Evolutionary conservation across 2,113 vertebrate species (phyloP).

Genomic region (Polypterus senegalus): DNA sequence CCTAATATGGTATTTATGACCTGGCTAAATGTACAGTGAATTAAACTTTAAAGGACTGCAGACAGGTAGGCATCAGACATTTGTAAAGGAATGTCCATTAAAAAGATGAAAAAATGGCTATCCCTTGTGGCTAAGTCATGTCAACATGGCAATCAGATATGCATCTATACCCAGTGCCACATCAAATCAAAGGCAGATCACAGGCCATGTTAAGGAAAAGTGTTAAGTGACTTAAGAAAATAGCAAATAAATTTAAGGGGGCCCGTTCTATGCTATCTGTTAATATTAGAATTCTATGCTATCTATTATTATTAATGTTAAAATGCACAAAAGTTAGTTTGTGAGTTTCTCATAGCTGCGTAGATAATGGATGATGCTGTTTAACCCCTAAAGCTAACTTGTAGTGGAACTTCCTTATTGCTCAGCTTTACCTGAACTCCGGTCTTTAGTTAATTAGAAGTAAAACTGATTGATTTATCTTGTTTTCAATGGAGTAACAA

Average conservation of each 20-base stretch:
- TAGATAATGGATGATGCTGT: too few relatives aligned
- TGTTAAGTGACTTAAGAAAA: conserved; percentile 40
- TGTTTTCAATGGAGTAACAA: background rate
- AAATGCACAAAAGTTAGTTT: too few relatives aligned
- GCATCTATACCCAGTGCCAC: conserved; percentile 48
- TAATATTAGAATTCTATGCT: too few relatives aligned
- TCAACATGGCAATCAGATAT: conserved; percentile 41
- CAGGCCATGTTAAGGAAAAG: conserved; percentile 22
- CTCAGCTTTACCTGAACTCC: too few relatives aligned
- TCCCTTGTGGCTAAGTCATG: conserved; percentile 53
- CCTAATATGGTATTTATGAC: conserved; percentile 98
- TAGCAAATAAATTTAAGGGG: conserved; percentile 15
- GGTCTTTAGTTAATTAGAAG: too few relatives aligned
- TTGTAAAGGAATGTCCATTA: conserved; percentile 84
- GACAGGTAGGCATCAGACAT: conserved; percentile 89
- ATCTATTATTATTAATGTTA: too few relatives aligned
- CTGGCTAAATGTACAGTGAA: conserved; percentile 95
- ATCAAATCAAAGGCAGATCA: conserved; percentile 45
- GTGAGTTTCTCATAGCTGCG: too few relatives aligned
- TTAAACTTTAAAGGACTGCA: conserved; percentile 97
- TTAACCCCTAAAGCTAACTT: too few relatives aligned
- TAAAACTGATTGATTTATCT: too few relatives aligned
- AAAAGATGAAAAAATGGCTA: conserved; percentile 73
- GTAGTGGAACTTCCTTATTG: too few relatives aligned
- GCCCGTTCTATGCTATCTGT: too few relatives aligned